Evolutionary conservation across 2,797 vertebrate species (phyloP).

Genomic region (Sebastes matsubarae): DNA sequence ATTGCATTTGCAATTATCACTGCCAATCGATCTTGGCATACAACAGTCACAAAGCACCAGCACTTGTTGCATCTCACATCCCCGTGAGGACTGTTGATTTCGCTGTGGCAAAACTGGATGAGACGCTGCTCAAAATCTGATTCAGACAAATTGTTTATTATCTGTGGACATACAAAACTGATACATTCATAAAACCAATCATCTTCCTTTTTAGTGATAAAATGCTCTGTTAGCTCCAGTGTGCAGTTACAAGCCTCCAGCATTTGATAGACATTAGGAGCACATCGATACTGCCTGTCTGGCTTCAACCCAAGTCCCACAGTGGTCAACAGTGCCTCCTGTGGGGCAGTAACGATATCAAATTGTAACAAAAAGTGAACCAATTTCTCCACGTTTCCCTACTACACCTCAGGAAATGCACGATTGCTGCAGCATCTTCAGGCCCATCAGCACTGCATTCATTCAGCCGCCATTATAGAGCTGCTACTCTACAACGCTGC

Average conservation of each 20-base stretch:
- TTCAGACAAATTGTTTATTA: background rate
- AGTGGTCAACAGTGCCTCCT: conserved; percentile 4
- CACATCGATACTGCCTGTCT: background rate
- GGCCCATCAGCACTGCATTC: background rate
- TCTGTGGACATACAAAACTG: background rate
- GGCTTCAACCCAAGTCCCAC: background rate
- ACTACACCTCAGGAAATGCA: background rate
- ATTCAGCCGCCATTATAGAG: background rate
- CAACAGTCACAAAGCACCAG: background rate
- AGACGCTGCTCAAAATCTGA: background rate
- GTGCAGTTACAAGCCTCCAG: background rate
- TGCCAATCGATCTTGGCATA: background rate
- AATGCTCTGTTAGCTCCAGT: background rate
- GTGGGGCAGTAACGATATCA: background rate
- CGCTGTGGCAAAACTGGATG: background rate
- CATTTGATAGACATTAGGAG: background rate
- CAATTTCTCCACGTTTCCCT: background rate
- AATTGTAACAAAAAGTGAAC: background rate
- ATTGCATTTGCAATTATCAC: background rate
- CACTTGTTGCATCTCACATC: conserved; percentile 17
- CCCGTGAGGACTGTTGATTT: background rate
- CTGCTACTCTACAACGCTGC: background rate
- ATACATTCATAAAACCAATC: background rate
- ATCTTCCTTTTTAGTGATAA: background rate
- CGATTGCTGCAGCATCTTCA: background rate